A percentile compares a stretch with the other conserved stretches of the same genome.
Conservation (phyloP, 1,140 invertebrate species). For the Diorhabda carinulata region DNA sequence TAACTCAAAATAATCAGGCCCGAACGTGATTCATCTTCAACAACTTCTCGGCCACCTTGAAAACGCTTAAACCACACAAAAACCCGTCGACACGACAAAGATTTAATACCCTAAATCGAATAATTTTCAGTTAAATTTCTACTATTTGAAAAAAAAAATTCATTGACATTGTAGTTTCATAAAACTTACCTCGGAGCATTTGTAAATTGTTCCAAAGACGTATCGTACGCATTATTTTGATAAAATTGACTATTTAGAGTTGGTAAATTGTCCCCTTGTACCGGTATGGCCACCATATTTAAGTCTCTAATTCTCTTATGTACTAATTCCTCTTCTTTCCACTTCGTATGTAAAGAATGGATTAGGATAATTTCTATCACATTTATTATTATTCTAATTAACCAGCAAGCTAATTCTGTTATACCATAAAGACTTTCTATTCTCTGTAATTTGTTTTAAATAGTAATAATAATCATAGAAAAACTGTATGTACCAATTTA, state of each 20-base stretch:
- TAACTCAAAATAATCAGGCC: too few relatives aligned
- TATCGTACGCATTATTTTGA: constrained; percentile 44
- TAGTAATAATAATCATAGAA: not conserved
- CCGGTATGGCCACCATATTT: constrained; percentile 43
- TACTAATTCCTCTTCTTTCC: constrained; percentile 52
- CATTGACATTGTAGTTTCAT: too few relatives aligned
- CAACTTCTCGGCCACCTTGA: too few relatives aligned
- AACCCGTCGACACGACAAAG: too few relatives aligned
- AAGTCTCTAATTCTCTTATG: constrained; percentile 47
- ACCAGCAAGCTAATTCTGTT: constrained; percentile 58
- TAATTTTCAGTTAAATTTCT: too few relatives aligned
- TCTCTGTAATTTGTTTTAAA: constrained; percentile 49
- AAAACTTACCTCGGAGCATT: constrained; percentile 32
- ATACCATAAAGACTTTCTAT: constrained; percentile 58
- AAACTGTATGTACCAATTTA: not conserved
- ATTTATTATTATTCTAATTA: constrained; percentile 55
- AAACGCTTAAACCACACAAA: too few relatives aligned
- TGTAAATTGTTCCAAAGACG: constrained; percentile 40
- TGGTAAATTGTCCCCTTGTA: constrained; percentile 33
- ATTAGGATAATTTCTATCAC: constrained; percentile 58
- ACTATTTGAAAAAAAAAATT: too few relatives aligned
- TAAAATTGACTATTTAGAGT: constrained; percentile 37
- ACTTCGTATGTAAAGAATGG: constrained; percentile 58
- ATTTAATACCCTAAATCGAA: too few relatives aligned
- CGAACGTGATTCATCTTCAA: too few relatives aligned